A percentile compares a stretch with the other conserved stretches of the same genome.
phyloP scores from a whole-genome alignment of 1,140 invertebrate species.

The Pseudomyrmex concolor region DNA sequence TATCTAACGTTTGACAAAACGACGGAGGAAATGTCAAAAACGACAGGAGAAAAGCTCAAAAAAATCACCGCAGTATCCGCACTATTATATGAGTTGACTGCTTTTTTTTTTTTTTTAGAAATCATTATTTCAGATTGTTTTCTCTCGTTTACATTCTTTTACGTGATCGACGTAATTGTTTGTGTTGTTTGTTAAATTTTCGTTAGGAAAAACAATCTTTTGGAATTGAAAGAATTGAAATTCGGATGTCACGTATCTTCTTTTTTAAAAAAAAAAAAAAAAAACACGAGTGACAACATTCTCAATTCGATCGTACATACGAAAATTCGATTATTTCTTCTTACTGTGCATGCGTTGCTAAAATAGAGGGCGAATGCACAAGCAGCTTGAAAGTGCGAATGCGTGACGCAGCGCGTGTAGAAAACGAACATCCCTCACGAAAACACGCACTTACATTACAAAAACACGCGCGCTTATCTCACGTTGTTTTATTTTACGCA shows the following conservation, averaged over 20 bases:
- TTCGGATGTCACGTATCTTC: too few relatives aligned
- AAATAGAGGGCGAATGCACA: constrained; percentile 74
- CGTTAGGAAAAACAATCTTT: too few relatives aligned
- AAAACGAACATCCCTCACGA: constrained; percentile 60
- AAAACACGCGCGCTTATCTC: constrained; percentile 61
- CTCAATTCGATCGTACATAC: constrained; percentile 4
- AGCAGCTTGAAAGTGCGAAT: constrained; percentile 73
- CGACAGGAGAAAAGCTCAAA: too few relatives aligned
- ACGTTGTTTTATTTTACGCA: background rate
- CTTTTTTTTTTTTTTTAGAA: too few relatives aligned
- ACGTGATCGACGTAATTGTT: too few relatives aligned
- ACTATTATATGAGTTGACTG: too few relatives aligned
- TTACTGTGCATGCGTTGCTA: constrained; percentile 68
- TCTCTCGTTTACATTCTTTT: too few relatives aligned
- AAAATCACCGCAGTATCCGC: too few relatives aligned
- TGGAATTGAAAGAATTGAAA: too few relatives aligned
- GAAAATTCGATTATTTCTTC: constrained; percentile 48
- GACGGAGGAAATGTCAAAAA: background rate
- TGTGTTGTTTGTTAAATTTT: too few relatives aligned
- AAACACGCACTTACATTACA: constrained; percentile 59
- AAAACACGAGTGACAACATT: background rate
- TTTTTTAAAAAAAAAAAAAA: too few relatives aligned
- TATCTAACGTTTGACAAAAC: background rate
- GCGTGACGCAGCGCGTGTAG: constrained; percentile 66
- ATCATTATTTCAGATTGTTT: too few relatives aligned